A percentile compares a stretch with the other conserved stretches of the same genome.
These are phyloP conservation scores for Chaenocephalus aceratus DNA, from an alignment of 2,113 vertebrate genomes.

Conservation along the genomic window DNA sequence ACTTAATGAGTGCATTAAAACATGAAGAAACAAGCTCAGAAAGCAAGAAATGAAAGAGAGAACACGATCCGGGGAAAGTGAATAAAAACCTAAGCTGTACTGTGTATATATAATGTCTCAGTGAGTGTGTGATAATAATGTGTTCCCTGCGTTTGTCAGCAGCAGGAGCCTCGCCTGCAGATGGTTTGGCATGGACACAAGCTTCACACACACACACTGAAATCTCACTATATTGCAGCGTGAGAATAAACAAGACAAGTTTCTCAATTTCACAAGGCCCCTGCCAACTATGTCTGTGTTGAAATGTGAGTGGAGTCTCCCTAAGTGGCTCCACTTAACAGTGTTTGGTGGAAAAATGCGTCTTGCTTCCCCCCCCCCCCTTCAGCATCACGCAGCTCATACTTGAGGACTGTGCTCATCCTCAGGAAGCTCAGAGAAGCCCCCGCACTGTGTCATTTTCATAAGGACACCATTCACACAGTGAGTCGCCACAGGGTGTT, in stretches of 20 bases:
- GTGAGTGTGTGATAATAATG: constrained; percentile 8
- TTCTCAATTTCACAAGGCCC: constrained; percentile 40
- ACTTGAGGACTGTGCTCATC: constrained; percentile 60
- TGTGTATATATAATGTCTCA: constrained; percentile 22
- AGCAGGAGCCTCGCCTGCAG: constrained; percentile 37
- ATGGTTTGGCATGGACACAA: constrained; percentile 45
- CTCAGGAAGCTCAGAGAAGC: constrained; percentile 10
- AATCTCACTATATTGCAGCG: constrained; percentile 16
- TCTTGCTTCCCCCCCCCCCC: not conserved
- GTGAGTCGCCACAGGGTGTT: constrained; percentile 27
- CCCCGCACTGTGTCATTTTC: constrained; percentile 29
- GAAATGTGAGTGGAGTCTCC: constrained; percentile 36
- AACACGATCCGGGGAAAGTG: not conserved
- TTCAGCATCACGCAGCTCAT: constrained; percentile 36
- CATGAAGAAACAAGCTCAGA: too few species aligned
- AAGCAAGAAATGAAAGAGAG: too few species aligned
- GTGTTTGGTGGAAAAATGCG: not conserved
- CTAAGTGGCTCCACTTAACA: constrained; percentile 30
- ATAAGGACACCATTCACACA: constrained; percentile 67
- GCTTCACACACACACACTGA: constrained; percentile 3
- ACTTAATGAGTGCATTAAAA: too few species aligned
- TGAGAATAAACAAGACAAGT: constrained; percentile 47
- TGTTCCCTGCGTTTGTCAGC: constrained; percentile 27
- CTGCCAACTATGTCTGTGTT: constrained; percentile 35
- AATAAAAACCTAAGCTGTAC: not conserved